A percentile compares a stretch with the other conserved stretches of the same genome.
phyloP scores from a whole-genome alignment of 2,113 vertebrate species.

The Rhabdomys dilectus region DNA sequence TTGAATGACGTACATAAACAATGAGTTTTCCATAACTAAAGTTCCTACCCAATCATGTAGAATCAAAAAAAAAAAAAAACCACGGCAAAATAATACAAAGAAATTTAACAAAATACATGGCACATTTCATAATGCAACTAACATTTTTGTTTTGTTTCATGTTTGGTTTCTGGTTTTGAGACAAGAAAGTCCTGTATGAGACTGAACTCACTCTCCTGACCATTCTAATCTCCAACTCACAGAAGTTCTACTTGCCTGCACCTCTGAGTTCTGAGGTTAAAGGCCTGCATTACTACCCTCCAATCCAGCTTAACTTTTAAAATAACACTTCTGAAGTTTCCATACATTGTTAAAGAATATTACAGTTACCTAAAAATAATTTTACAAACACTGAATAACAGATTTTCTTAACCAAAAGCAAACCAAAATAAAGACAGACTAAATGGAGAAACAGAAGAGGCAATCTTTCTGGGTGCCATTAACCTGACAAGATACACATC shows the following conservation, averaged over 20 bases:
- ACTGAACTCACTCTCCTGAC: background rate
- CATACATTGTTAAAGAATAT: background rate
- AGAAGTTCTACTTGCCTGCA: background rate
- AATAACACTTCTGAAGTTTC: background rate
- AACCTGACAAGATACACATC: background rate
- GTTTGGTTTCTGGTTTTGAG: background rate
- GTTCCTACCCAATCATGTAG: background rate
- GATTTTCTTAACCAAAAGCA: constrained; percentile 14
- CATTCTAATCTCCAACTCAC: background rate
- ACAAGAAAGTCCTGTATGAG: background rate
- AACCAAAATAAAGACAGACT: background rate
- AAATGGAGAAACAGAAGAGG: background rate
- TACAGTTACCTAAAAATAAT: constrained; percentile 31
- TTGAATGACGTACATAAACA: background rate
- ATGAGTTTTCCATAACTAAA: constrained; percentile 20
- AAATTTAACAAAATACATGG: constrained; percentile 32
- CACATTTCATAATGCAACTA: background rate
- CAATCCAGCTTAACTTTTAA: background rate
- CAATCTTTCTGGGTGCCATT: background rate
- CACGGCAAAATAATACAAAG: constrained; percentile 36
- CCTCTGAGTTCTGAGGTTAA: background rate
- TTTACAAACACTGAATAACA: background rate
- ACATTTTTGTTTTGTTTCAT: background rate
- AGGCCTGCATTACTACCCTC: background rate
- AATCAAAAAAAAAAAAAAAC: constrained; percentile 22